Conservation (phyloP, 2,113 vertebrate genomes). For the Mustelus asterias region DNA sequence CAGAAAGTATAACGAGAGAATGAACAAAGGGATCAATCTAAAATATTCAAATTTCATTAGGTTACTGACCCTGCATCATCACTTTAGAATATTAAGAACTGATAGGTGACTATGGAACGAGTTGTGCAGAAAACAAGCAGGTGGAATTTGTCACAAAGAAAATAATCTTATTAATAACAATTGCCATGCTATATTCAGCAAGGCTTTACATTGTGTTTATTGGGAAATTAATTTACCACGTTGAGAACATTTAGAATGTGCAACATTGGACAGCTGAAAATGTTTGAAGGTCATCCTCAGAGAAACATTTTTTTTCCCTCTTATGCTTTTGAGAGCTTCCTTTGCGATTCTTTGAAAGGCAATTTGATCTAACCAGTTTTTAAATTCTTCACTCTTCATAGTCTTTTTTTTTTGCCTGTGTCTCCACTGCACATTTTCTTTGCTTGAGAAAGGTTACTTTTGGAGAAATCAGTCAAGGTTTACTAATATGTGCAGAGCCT, state of each 20-base stretch:
- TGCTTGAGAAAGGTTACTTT: conserved; percentile 43
- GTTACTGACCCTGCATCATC: neutral
- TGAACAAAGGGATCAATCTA: neutral
- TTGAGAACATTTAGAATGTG: conserved; percentile 55
- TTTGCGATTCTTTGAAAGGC: conserved; percentile 48
- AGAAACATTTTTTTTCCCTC: conserved; percentile 56
- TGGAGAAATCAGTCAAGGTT: conserved; percentile 62
- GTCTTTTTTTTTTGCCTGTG: conserved; percentile 42
- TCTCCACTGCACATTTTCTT: conserved; percentile 40
- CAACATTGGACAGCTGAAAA: conserved; percentile 51
- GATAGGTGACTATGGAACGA: conserved; percentile 46
- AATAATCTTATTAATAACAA: conserved; percentile 50
- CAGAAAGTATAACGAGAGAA: neutral
- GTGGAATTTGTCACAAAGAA: conserved; percentile 51
- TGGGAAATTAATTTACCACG: conserved; percentile 65
- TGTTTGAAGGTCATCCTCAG: conserved; percentile 48
- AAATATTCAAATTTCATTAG: conserved; percentile 32
- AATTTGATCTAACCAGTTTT: conserved; percentile 44
- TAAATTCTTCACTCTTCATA: conserved; percentile 34
- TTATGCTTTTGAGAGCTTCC: conserved; percentile 67
- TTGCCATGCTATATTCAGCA: conserved; percentile 58
- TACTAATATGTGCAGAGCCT: conserved; percentile 70
- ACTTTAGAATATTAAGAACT: neutral
- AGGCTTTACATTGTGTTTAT: conserved; percentile 55
- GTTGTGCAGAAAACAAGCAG: conserved; percentile 66